phyloP scores from a whole-genome alignment of 2,113 vertebrate genomes.

The Ailuropoda melanoleuca region DNA sequence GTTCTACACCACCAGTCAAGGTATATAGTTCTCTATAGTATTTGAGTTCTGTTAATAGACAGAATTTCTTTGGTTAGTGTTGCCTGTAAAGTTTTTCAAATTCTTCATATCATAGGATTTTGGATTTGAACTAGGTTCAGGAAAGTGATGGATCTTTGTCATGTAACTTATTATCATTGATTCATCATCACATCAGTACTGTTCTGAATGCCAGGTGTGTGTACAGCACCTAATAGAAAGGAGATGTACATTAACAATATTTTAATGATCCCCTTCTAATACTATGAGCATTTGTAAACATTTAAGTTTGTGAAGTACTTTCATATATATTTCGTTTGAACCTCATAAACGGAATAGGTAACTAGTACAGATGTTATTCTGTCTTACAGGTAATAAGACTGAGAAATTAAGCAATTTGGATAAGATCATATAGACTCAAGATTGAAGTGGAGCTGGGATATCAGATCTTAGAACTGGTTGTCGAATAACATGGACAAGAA shows the following conservation, averaged over 20 bases:
- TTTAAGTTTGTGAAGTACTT: slow-evolving; percentile 22
- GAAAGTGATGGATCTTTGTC: slow-evolving; percentile 33
- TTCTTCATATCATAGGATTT: slow-evolving; percentile 33
- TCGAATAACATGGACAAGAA: background rate
- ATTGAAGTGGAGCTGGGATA: background rate
- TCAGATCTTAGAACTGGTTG: background rate
- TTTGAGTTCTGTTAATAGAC: background rate
- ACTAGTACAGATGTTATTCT: background rate
- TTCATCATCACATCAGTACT: background rate
- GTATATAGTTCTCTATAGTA: slow-evolving; percentile 73
- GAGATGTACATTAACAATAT: background rate
- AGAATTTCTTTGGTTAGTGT: slow-evolving; percentile 12
- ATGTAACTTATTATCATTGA: background rate
- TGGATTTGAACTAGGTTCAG: slow-evolving; percentile 25
- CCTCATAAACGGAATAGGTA: background rate
- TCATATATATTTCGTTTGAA: slow-evolving; percentile 4
- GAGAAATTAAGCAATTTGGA: slow-evolving; percentile 6
- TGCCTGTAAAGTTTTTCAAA: slow-evolving; percentile 31
- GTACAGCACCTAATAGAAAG: background rate
- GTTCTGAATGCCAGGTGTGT: background rate
- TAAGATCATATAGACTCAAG: background rate
- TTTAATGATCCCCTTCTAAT: background rate
- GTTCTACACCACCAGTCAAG: slow-evolving; percentile 89
- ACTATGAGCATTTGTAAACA: background rate
- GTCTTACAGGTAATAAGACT: background rate